Evolutionary conservation across 2,888 invertebrate genomes (phyloP), one percentile per base, ranked within the genome.

Genomic region (Busseola fusca): DNA sequence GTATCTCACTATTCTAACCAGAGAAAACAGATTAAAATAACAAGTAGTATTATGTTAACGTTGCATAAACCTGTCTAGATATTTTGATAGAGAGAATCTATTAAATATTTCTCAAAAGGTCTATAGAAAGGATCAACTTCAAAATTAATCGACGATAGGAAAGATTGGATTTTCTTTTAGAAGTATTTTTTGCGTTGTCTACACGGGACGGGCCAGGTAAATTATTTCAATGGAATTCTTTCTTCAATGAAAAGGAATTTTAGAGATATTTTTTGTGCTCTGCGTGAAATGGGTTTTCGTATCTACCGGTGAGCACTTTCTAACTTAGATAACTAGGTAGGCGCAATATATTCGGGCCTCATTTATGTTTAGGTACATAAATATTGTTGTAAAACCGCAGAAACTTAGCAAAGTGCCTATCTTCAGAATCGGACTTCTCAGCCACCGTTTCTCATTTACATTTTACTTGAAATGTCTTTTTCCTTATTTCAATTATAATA

Each of bases 131-230:
- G 87, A 87, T 89, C 87, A 86, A 87, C 85, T 86, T 87, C 81
- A 82, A 83, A 81, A 86, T 82, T 69, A 84, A 82, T 78, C 74
- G 82, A 64, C 74, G 85, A 84, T 83, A 86, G 81, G 83, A 79
- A 86, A 84, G 87, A 89, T 87, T 84, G 85, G 84, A 87, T 87
- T 88, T 87, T 81, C 80, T 83, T 80, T 83, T 40, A 40, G 58
- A 76, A 80, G 66, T 59, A 78, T 83, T 83, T 84, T 82, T 80
- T 79, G 72, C 79, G 83, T 78, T 78, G 78, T 76, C 79, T 80
- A 77, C 81, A 76, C 69, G 78, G 63, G 79, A 75, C 71, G 78
- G 83, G 79, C 63, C 69, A 76, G 76, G 79, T 79, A 79, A 77
- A 71, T 82, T 81, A 82, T 82, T 82, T 82, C 68, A 76, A 76